These are phyloP conservation scores for Drosophila limbata DNA, from an alignment of 2,888 invertebrate genomes.

Conservation along the genomic window DNA sequence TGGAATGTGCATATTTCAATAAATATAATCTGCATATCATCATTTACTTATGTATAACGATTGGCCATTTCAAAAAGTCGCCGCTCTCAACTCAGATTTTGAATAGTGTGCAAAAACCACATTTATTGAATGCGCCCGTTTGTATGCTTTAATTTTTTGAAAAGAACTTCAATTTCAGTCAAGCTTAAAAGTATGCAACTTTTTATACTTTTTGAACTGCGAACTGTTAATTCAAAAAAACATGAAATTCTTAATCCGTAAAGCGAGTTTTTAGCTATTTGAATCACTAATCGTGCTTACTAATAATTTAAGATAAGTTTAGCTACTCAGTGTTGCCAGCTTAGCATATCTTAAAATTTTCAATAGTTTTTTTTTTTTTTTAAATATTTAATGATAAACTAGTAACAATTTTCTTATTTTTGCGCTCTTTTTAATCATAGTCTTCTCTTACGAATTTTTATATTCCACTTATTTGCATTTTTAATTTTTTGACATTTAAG, in stretches of 20 bases:
- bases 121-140: neutral
- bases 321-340: no score
- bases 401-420: no score
- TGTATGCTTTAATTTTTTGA: neutral
- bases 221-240: neutral
- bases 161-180: neutral
- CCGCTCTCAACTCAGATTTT: neutral
- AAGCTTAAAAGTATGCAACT: conserved; percentile 12
- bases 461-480: neutral
- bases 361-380: no score
- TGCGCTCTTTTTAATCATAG: no score
- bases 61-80: neutral
- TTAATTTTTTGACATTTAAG: neutral
- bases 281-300: no score
- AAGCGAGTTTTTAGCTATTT: no score
- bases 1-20: conserved; percentile 13
- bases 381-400: no score
- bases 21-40: conserved; percentile 16
- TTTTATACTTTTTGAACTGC: neutral
- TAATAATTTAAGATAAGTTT: no score
- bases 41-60: neutral
- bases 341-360: no score
- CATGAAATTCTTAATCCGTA: neutral
- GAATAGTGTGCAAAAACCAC: neutral
- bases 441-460: no score